Base-by-base conservation (phyloP, 1,140 invertebrate genomes). In the Apis cerana region DNA sequence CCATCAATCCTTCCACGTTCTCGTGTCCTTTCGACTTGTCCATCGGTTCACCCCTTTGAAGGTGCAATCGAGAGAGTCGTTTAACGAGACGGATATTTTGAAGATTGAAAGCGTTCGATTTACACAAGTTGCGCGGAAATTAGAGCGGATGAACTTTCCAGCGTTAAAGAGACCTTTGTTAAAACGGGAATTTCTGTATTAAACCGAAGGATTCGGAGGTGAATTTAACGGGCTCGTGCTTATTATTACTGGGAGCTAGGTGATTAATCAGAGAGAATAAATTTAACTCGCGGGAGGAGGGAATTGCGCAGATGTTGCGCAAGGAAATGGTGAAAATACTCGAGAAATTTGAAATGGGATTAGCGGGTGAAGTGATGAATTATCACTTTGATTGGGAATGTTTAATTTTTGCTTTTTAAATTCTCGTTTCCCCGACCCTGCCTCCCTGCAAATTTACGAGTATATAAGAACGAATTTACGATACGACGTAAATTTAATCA, bases 81-180 rank as follows among this genome's bases (percentile, higher is more conserved):
- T 81, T 81, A 75, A 81, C 61, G 61, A 58, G 23, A 13, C 15
- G 52, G 61, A 58, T 80, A 80, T 80, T 80, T 80, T 75, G 27
- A 65, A 74, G 79, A 80, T 75, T 75, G 59, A 67, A 67, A 59
- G 33, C 62, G 43, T 64, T 58, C 70, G 33, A 81, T 81, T 81
- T 75, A 75, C 17, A 43, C 21, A 52, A 75, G 79, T 54, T 75
- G 43, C 23, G 15, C 52, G 71, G n/a, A 67, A 75, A 75, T 81
- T 81, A 81, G 43, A 80, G 33, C 33, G 15, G n/a, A 23, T 23
- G 27, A 48, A 74, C 7, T n/a, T 52, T 70, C 23, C 23, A 71
- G 7, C 52, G 69, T 56, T 71, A 56, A 72, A 58, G 70, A 56
- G 70, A 72, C 17, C 54, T 72, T n/a, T 58, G 70, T 72, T 72